These are phyloP conservation scores for Lepidurus arcticus DNA, from an alignment of 1,140 invertebrate species.

Conservation along the genomic window DNA sequence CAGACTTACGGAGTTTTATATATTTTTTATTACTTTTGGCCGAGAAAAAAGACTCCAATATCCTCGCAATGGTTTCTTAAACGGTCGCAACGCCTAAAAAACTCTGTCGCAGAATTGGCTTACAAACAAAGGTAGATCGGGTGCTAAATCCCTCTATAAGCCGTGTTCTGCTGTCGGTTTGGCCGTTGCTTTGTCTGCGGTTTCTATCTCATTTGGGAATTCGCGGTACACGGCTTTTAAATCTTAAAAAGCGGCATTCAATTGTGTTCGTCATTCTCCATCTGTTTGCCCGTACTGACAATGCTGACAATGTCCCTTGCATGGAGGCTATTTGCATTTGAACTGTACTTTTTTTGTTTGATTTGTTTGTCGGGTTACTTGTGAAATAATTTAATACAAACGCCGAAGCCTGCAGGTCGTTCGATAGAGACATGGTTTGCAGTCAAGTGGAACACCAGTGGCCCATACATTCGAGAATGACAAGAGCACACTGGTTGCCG, in stretches of 20 bases:
- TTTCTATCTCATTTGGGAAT: not conserved
- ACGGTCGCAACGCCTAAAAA: no score
- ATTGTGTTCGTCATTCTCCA: not conserved
- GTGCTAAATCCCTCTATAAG: no score
- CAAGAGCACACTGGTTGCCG: conserved; percentile 16
- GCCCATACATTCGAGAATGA: not conserved
- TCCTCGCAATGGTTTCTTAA: no score
- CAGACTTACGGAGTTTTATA: no score
- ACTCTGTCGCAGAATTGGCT: no score
- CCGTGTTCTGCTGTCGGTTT: no score
- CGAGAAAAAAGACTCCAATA: no score
- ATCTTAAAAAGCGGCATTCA: not conserved
- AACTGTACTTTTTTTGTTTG: not conserved
- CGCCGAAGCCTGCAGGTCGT: not conserved
- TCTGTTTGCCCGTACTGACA: not conserved
- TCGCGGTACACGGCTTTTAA: not conserved
- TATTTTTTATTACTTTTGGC: no score
- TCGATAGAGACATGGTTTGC: conserved; percentile 1
- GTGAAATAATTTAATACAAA: not conserved
- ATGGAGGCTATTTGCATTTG: not conserved
- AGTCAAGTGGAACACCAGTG: conserved; percentile 16
- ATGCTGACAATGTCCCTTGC: not conserved
- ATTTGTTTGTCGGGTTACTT: not conserved
- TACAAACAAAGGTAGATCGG: no score
- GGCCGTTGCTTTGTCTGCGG: not conserved